Evolutionary conservation across 2,113 vertebrate species (phyloP).

Genomic region (Euleptes europaea): DNA sequence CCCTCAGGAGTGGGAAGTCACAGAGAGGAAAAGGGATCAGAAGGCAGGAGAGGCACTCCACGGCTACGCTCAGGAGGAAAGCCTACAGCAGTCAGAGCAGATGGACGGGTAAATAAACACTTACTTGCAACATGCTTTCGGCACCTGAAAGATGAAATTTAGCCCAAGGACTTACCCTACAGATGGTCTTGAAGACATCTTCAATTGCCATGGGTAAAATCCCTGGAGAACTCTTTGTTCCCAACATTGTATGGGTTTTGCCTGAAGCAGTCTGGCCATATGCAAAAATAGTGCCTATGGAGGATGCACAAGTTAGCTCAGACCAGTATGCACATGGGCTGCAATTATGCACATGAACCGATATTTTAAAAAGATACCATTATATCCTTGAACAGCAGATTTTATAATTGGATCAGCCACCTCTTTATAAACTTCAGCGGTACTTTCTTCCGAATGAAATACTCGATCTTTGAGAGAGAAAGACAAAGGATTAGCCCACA

Average conservation of each 20-base stretch:
- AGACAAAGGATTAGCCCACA: neutral
- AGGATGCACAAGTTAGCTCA: constrained; percentile 29
- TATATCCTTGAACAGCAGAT: constrained; percentile 91
- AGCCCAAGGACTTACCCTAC: constrained; percentile 75
- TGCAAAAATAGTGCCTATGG: constrained; percentile 94
- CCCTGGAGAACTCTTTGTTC: constrained; percentile 76
- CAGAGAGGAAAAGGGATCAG: neutral
- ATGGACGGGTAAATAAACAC: neutral
- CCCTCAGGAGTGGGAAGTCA: neutral
- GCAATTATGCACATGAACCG: neutral
- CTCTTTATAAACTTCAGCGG: constrained; percentile 84
- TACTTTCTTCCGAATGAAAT: constrained; percentile 84
- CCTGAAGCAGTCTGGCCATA: constrained; percentile 96
- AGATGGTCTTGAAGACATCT: constrained; percentile 90
- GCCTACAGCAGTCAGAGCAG: neutral
- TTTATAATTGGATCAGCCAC: constrained; percentile 91
- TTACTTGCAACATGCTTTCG: neutral
- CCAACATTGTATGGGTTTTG: constrained; percentile 98
- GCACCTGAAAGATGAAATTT: neutral
- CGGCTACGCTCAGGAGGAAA: neutral
- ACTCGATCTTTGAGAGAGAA: constrained; percentile 82
- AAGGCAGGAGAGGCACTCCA: neutral
- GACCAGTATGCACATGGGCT: neutral
- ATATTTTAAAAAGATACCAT: constrained; percentile 77
- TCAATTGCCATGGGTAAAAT: constrained; percentile 91